Evolutionary conservation across 1,140 invertebrate species (phyloP).

Genomic region (Aphidius gifuensis): DNA sequence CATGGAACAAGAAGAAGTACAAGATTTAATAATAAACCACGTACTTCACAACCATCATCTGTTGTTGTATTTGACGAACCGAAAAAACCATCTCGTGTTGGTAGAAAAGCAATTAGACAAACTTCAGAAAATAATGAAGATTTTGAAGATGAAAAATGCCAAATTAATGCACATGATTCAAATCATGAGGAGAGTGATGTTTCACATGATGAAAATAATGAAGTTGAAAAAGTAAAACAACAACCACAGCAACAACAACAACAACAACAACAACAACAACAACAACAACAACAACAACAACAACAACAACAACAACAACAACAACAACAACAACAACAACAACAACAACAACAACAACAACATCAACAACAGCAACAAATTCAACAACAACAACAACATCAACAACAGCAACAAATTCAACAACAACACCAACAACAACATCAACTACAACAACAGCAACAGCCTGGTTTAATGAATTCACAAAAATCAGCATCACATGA

Average conservation of each 20-base stretch:
- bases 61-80: slow-evolving; percentile 41
- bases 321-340: not conserved
- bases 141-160: slow-evolving; percentile 58
- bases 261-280: not conserved
- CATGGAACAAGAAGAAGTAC: slow-evolving; percentile 45
- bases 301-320: not conserved
- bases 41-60: slow-evolving; percentile 19
- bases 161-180: slow-evolving; percentile 32
- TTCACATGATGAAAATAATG: slow-evolving; percentile 23
- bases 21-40: slow-evolving; percentile 41
- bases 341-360: not conserved
- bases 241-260: slow-evolving; percentile 6
- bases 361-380: not conserved
- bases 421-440: not conserved
- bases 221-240: slow-evolving; percentile 7
- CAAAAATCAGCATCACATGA: slow-evolving; percentile 47
- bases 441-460: not conserved
- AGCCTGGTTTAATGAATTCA: not conserved
- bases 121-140: slow-evolving; percentile 64
- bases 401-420: not conserved
- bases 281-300: not conserved
- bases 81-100: slow-evolving; percentile 63
- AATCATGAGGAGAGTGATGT: slow-evolving; percentile 28
- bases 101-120: slow-evolving; percentile 59
- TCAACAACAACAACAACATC: not conserved